Conservation (phyloP, 2,888 invertebrate genomes). For the Euplagia quadripunctaria region DNA sequence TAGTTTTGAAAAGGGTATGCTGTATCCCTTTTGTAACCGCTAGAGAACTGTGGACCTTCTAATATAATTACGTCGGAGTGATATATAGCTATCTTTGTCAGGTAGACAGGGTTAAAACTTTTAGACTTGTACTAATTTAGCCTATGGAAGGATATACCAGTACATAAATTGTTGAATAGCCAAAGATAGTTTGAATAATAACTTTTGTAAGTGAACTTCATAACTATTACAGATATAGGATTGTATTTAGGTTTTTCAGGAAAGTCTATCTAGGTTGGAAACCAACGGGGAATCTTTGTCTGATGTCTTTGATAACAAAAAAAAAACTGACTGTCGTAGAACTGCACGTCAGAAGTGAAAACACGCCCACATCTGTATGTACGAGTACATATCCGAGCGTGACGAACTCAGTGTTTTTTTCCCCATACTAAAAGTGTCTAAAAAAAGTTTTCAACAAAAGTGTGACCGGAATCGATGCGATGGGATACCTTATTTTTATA, state of each 20-base stretch:
- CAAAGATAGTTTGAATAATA: not conserved
- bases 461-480: too few species aligned
- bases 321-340: too few species aligned
- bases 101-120: not conserved
- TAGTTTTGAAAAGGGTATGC: slow-evolving; percentile 10
- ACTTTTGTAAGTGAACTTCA: not conserved
- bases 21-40: slow-evolving; percentile 4
- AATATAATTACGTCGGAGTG: slow-evolving; percentile 1
- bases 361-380: too few species aligned
- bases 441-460: too few species aligned
- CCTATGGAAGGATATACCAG: not conserved
- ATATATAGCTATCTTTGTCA: not conserved
- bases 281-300: not conserved
- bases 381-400: too few species aligned
- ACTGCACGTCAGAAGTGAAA: too few species aligned
- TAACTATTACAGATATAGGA: not conserved
- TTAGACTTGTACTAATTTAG: not conserved
- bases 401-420: too few species aligned
- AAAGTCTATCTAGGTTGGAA: not conserved
- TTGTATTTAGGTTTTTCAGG: not conserved
- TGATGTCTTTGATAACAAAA: too few species aligned
- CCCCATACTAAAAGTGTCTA: too few species aligned
- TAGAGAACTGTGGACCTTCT: not conserved
- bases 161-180: not conserved
- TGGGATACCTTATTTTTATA: too few species aligned